A percentile compares a stretch with the other conserved stretches of the same genome.
Conservation (phyloP, 2,888 invertebrate genomes). For the Zygogramma bicolorata region DNA sequence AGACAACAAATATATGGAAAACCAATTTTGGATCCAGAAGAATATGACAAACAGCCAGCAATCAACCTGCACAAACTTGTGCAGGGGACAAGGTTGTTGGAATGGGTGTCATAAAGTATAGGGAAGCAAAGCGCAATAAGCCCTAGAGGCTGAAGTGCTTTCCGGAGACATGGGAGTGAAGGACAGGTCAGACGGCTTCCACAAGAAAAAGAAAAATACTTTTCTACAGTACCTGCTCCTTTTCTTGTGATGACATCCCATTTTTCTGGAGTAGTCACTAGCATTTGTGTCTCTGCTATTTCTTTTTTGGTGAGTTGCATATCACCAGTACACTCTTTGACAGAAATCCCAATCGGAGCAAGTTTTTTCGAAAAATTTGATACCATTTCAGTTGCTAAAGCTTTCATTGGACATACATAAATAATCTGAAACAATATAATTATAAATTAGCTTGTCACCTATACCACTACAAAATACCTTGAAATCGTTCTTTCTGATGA, state of each 20-base stretch:
- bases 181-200: too few species aligned
- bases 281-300: conserved; percentile 95
- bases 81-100: too few species aligned
- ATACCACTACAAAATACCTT: conserved; percentile 72
- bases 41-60: too few species aligned
- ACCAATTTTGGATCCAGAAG: too few species aligned
- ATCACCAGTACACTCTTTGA: conserved; percentile 96
- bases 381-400: conserved; percentile 98
- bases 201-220: too few species aligned
- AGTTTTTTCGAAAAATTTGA: conserved; percentile 90
- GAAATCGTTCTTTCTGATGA: conserved; percentile 91
- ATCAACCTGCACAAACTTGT: too few species aligned
- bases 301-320: conserved; percentile 97
- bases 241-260: conserved; percentile 99
- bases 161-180: too few species aligned
- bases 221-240: conserved; percentile 72
- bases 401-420: conserved; percentile 99
- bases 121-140: too few species aligned
- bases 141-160: too few species aligned
- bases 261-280: conserved; percentile 99
- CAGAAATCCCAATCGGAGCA: conserved; percentile 80
- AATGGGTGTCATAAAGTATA: too few species aligned
- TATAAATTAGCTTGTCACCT: conserved; percentile 5
- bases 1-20: too few species aligned
- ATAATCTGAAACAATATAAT: conserved; percentile 77